These are phyloP conservation scores for Sitta carolinensis DNA, from an alignment of 2,797 vertebrate genomes.

Conservation along the genomic window DNA sequence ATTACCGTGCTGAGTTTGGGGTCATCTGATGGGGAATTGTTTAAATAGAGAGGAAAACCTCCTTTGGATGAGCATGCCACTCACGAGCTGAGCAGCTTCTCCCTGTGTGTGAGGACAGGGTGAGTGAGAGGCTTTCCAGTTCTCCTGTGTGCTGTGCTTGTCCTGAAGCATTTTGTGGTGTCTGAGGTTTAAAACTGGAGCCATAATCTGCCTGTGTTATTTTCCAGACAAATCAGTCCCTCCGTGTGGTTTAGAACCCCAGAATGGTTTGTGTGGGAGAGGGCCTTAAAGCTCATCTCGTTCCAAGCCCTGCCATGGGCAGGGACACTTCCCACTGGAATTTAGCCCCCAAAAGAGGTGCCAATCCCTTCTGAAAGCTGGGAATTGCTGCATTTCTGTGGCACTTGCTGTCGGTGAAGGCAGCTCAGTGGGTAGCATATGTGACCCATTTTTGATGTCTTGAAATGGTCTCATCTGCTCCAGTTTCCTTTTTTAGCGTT, in stretches of 20 bases:
- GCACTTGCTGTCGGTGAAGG: not conserved
- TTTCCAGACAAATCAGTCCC: not conserved
- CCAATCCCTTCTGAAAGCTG: not conserved
- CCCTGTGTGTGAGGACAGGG: not conserved
- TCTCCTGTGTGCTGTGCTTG: not conserved
- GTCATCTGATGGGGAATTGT: not conserved
- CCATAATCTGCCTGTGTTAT: not conserved
- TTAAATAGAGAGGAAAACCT: not conserved
- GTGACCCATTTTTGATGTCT: slow-evolving; percentile 23
- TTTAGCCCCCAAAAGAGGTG: not conserved
- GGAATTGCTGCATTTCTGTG: not conserved
- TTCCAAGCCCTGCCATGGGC: not conserved
- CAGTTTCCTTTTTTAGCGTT: slow-evolving; percentile 23
- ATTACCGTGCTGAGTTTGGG: not conserved
- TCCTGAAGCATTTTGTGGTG: not conserved
- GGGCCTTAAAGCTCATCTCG: not conserved
- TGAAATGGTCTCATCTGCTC: slow-evolving; percentile 24
- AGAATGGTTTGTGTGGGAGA: not conserved
- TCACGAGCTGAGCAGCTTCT: not conserved
- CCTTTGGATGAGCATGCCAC: not conserved
- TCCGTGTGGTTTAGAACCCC: not conserved
- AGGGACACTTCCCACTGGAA: not conserved
- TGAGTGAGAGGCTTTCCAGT: not conserved
- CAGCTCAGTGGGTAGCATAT: not conserved
- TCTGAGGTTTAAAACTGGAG: not conserved